Evolutionary conservation across 2,888 invertebrate species (phyloP), one percentile per base, ranked within the genome.

Genomic region (Priocnemis perturbator): DNA sequence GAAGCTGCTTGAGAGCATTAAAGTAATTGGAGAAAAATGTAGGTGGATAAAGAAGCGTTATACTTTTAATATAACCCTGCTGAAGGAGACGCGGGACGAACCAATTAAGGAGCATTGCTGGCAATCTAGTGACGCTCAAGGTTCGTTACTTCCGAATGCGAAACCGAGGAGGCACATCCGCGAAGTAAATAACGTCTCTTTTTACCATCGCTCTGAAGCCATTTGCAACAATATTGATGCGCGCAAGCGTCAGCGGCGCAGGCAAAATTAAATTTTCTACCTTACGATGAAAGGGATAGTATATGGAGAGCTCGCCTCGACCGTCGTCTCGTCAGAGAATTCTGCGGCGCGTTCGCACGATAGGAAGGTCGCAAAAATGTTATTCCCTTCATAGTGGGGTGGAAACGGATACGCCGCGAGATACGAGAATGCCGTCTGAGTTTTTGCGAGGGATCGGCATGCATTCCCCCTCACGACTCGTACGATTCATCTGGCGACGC

Each of bases 221-320:
- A 50, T 30, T 62, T 50, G 20, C 30, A 52, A 74, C 44, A 60
- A 61, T 60, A 65, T 63, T 47, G 60, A 9, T 17, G 19, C 17
- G 2, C 23, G 23, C 52, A 48, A 60, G 37, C 5, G 7, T 37
- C 30, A 57, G 5, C 37, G 59, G 47, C 50, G 50, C 19, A 5
- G 55, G 23, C 30, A 48, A 60, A 72, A 74, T 69, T 58, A 72
- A 71, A 69, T 72, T 68, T 64, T 72, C 30, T 53, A 52, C 60
- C 14, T 19, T 23, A 17, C 69, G 53, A 64, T 71, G 72, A 74
- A 69, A 72, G 68, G 66, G 61, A 17, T 21, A 37, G 37, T 37
- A 37, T 37, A 71, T 56, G 48, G 60, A 48, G 61, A 69, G 21
- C 53, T 15, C 21, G 61, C 64, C 48, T 21, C 67, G 58, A 62